Evolutionary conservation across 2,113 vertebrate species (phyloP), one percentile per base, ranked within the genome.

Genomic region (Callorhinus ursinus): DNA sequence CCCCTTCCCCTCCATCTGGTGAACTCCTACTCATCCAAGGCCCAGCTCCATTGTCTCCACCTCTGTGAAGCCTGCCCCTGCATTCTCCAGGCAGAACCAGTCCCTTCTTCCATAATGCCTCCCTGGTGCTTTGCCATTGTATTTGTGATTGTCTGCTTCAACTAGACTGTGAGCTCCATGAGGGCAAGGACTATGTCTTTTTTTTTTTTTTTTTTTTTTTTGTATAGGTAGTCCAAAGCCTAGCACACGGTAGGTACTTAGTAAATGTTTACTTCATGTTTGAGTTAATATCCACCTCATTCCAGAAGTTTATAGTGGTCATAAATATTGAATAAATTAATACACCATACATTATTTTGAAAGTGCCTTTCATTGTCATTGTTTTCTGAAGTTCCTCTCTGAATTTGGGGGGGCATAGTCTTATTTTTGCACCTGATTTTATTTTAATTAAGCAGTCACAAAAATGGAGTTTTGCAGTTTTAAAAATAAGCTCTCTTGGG

Each of bases 1-100:
- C 90, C 96, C 96, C 92, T 93, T 36, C 96, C 97, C 97, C 59
- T 97, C 53, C 88, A 88, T 69, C 93, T 84, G 97, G 88, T 0
- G 94, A 96, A 22, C 87, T 94, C 80, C 96, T 96, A 1, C 94
- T 97, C 97, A 92, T 96, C 95, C 77, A 33, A 72, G 81, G 91
- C 95, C 74, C 97, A 77, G 96, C 97, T 96, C 87, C 91, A 93
- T 65, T 95, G 95, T 88, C 88, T 96, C 49, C 97, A 59, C 90
- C 76, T 76, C 91, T 92, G 92, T 88, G 93, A 98, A 87, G 90
- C 93, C 39, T 42, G 83, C 81, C 76, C 26, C 96, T 96, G 84
- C 93, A n/a, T 79, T 22, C 94, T 92, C 77, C 93, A 71, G 51
- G 76, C 72, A 57, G 93, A 91, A 84, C 90, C 81, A 46, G 28